Evolutionary conservation across 1,140 invertebrate genomes (phyloP).

Genomic region (Arion vulgaris): DNA sequence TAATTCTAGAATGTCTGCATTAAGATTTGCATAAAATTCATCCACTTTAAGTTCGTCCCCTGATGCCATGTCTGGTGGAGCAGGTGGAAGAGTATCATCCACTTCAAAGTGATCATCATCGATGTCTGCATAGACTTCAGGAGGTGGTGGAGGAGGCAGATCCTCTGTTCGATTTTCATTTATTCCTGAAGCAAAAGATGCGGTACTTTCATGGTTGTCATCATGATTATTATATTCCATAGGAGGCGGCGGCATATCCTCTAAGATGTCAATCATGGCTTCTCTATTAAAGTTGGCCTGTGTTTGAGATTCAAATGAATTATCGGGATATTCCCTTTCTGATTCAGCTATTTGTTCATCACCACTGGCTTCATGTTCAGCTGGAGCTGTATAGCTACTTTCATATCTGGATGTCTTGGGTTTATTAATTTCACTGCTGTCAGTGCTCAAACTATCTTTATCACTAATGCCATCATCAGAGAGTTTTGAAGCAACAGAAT

Average conservation of each 20-base stretch:
- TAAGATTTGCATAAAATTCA: constrained; percentile 7
- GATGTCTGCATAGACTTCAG: constrained; percentile 9
- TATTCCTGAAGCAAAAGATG: background rate
- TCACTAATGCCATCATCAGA: constrained; percentile 6
- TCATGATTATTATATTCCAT: background rate
- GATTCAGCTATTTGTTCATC: background rate
- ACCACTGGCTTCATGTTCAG: background rate
- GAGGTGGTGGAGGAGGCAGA: constrained; percentile 24
- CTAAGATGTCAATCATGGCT: background rate
- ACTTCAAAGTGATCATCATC: background rate
- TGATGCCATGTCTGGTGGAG: background rate
- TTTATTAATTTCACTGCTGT: background rate
- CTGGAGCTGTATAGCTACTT: background rate
- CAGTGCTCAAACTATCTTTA: background rate
- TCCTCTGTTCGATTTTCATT: background rate
- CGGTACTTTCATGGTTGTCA: background rate
- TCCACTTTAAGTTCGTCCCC: constrained; percentile 11
- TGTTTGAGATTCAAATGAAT: background rate
- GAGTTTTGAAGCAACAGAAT: constrained; percentile 12
- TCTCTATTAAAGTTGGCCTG: background rate
- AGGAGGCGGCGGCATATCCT: constrained; percentile 22
- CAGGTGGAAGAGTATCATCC: background rate
- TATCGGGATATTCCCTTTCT: background rate
- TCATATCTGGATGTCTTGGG: background rate
- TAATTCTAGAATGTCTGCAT: constrained; percentile 21